phyloP scores from a whole-genome alignment of 1,140 invertebrate genomes.

The Saxidomus purpurata region DNA sequence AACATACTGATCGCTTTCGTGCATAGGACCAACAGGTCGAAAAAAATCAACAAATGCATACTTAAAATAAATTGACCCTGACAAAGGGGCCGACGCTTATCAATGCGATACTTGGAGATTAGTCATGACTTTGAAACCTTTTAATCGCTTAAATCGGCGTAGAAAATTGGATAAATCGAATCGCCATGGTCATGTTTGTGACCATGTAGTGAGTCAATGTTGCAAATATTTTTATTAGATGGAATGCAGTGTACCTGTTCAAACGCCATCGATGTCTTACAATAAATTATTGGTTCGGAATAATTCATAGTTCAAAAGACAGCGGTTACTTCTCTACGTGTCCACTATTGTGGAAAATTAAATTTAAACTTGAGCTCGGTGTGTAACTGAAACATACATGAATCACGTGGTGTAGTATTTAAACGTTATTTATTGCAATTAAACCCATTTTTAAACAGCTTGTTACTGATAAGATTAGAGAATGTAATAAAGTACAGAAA shows the following conservation, averaged over 20 bases:
- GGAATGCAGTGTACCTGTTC: background rate
- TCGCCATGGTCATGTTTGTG: background rate
- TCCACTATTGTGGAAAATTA: constrained; percentile 11
- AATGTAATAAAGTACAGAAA: background rate
- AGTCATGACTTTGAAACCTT: constrained; percentile 31
- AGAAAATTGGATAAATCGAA: constrained; percentile 7
- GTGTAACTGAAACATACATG: constrained; percentile 6
- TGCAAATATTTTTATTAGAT: background rate
- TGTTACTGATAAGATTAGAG: background rate
- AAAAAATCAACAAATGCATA: background rate
- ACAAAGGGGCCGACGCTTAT: background rate
- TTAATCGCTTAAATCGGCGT: constrained; percentile 20
- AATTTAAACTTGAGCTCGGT: constrained; percentile 6
- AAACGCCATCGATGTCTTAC: background rate
- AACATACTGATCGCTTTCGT: background rate
- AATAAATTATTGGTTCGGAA: constrained; percentile 21
- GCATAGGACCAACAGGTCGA: background rate
- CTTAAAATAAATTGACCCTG: constrained; percentile 11
- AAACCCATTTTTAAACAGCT: constrained; percentile 13
- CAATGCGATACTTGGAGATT: background rate
- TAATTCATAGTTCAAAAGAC: constrained; percentile 17
- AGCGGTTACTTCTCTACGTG: background rate
- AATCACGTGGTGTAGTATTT: constrained; percentile 8
- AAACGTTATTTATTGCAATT: constrained; percentile 23
- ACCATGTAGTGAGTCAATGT: background rate